Percentiles rank a stretch among this genome's conserved stretches.
These are phyloP conservation scores for Philopedon plagiatum DNA, from an alignment of 2,888 invertebrate genomes.

Conservation along the genomic window DNA sequence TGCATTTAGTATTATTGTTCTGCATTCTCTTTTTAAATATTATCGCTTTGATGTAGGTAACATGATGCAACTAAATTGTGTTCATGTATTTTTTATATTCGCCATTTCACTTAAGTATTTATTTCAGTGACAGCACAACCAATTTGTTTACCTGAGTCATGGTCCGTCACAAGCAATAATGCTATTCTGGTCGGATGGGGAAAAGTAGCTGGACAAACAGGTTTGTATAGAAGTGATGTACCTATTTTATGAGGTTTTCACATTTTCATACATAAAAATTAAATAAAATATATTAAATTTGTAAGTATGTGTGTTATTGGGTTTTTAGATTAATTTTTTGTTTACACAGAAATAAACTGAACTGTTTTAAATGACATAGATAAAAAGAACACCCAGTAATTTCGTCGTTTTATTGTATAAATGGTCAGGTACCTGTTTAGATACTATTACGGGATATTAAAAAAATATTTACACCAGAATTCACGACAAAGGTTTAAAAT, in stretches of 20 bases:
- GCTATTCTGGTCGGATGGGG: slow-evolving; percentile 82
- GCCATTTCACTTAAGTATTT: slow-evolving; percentile 26
- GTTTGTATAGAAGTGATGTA: slow-evolving; percentile 60
- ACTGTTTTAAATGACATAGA: no score
- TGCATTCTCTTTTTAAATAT: no score
- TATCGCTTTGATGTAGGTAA: no score
- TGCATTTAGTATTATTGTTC: no score
- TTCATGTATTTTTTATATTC: background rate
- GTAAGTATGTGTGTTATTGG: background rate
- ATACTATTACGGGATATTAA: no score
- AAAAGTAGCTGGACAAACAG: slow-evolving; percentile 75
- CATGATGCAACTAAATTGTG: slow-evolving; percentile 40
- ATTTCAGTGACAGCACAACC: slow-evolving; percentile 83
- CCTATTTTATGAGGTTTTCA: background rate
- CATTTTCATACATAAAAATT: background rate
- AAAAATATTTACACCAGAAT: no score
- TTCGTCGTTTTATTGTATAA: no score
- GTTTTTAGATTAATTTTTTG: background rate
- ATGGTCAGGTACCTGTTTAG: no score
- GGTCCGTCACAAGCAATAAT: slow-evolving; percentile 68
- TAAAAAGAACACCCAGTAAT: no score
- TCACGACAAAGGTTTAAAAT: no score
- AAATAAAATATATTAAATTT: background rate
- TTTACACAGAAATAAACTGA: background rate
- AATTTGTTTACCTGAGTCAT: slow-evolving; percentile 73